These are phyloP conservation scores for Emys orbicularis DNA, from an alignment of 2,797 vertebrate genomes.

Conservation along the genomic window DNA sequence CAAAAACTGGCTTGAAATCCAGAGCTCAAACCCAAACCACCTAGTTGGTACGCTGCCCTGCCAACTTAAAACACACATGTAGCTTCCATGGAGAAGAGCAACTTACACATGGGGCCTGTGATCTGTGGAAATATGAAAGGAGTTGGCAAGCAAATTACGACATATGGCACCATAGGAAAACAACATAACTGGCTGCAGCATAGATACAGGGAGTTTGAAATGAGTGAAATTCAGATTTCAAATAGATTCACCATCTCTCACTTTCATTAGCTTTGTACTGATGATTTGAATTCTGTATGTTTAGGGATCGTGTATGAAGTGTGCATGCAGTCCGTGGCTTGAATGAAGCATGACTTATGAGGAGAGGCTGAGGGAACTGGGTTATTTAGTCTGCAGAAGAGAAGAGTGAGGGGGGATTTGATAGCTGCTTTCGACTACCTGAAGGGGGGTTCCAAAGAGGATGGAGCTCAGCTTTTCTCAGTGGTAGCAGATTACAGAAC, in stretches of 20 bases:
- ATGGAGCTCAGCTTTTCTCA: no score
- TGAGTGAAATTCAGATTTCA: constrained; percentile 59
- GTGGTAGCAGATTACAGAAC: no score
- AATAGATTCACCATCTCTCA: constrained; percentile 39
- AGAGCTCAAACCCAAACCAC: not conserved
- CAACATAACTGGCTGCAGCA: constrained; percentile 15
- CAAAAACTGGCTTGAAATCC: not conserved
- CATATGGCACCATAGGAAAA: not conserved
- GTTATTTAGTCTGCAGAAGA: no score
- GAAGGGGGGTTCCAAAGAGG: no score
- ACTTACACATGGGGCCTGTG: not conserved
- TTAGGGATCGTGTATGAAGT: constrained; percentile 44
- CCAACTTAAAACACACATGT: not conserved
- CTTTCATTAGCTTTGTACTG: not conserved
- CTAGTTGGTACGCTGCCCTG: not conserved
- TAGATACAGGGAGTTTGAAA: constrained; percentile 2
- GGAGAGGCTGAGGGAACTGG: no score
- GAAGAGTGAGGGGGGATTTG: no score
- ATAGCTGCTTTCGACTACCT: no score
- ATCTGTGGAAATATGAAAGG: not conserved
- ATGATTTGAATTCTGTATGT: constrained; percentile 43
- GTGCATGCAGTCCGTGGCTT: constrained; percentile 44
- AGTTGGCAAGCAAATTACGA: not conserved
- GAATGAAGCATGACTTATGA: constrained; percentile 29
- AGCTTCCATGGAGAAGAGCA: not conserved